Conservation (phyloP, 1,140 invertebrate species). For the Magallana gigas region DNA sequence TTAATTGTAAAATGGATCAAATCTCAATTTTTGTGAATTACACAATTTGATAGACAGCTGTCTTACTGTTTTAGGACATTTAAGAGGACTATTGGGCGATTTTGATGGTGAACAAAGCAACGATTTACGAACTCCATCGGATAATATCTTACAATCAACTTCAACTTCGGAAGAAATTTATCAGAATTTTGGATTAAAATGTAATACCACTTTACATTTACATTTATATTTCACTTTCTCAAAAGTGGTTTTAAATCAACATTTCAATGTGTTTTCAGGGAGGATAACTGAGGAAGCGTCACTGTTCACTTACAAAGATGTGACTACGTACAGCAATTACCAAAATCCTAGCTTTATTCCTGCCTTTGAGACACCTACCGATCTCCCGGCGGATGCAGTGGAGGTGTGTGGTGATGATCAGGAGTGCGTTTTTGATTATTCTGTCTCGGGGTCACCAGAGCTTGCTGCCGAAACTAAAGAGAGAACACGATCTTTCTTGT, state of each 20-base stretch:
- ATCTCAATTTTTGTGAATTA: neutral
- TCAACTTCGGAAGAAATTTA: slow-evolving; percentile 47
- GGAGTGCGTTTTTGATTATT: slow-evolving; percentile 45
- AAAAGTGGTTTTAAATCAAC: no score
- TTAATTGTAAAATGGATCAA: neutral
- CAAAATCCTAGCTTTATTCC: slow-evolving; percentile 40
- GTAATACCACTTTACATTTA: neutral
- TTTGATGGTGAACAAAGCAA: slow-evolving; percentile 49
- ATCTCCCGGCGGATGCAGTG: neutral
- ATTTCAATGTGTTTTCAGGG: slow-evolving; percentile 18
- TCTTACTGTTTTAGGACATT: slow-evolving; percentile 15
- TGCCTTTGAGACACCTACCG: neutral
- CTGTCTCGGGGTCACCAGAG: neutral
- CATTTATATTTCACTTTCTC: no score
- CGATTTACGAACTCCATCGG: slow-evolving; percentile 41
- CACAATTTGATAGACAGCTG: no score
- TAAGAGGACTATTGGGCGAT: slow-evolving; percentile 51
- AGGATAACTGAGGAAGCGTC: neutral
- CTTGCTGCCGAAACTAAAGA: neutral
- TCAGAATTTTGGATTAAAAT: slow-evolving; percentile 46
- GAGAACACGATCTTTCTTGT: neutral
- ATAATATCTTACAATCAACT: slow-evolving; percentile 36
- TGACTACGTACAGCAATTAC: slow-evolving; percentile 36
- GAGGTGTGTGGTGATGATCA: slow-evolving; percentile 50
- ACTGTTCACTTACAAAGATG: slow-evolving; percentile 48